phyloP scores from a whole-genome alignment of 2,888 invertebrate genomes.

The Drosophila borealis region DNA sequence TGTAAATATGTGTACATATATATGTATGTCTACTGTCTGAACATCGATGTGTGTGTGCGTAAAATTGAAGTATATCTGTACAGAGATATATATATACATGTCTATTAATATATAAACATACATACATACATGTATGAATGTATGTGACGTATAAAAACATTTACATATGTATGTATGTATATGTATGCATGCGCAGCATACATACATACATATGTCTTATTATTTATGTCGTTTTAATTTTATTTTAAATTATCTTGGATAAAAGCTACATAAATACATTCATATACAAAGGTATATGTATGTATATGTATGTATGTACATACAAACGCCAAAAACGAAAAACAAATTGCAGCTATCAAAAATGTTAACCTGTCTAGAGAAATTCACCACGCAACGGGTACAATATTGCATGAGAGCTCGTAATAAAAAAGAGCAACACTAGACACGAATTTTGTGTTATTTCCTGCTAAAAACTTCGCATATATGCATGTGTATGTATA shows the following conservation, averaged over 20 bases:
- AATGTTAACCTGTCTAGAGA: conserved; percentile 58
- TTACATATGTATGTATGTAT: neutral
- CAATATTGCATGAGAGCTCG: conserved; percentile 36
- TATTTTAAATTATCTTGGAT: conserved; percentile 7
- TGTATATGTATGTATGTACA: neutral
- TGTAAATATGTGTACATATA: neutral
- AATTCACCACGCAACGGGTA: conserved; percentile 57
- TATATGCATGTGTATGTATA: conserved; percentile 9
- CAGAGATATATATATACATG: neutral
- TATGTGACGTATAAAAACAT: conserved; percentile 6
- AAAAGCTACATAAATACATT: conserved; percentile 10
- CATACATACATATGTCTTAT: too few species aligned
- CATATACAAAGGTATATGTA: neutral
- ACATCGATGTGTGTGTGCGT: neutral
- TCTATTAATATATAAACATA: neutral
- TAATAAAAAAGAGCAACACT: conserved; percentile 21
- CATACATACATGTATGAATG: neutral
- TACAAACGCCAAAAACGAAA: conserved; percentile 18
- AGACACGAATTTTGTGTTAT: conserved; percentile 18
- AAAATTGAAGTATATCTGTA: neutral
- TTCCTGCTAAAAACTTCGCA: conserved; percentile 14
- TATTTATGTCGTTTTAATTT: neutral
- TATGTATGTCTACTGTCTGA: neutral
- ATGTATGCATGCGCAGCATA: neutral
- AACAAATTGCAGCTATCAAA: conserved; percentile 46